Conservation (phyloP, 2,888 invertebrate genomes). For the Andrena bicolor region DNA sequence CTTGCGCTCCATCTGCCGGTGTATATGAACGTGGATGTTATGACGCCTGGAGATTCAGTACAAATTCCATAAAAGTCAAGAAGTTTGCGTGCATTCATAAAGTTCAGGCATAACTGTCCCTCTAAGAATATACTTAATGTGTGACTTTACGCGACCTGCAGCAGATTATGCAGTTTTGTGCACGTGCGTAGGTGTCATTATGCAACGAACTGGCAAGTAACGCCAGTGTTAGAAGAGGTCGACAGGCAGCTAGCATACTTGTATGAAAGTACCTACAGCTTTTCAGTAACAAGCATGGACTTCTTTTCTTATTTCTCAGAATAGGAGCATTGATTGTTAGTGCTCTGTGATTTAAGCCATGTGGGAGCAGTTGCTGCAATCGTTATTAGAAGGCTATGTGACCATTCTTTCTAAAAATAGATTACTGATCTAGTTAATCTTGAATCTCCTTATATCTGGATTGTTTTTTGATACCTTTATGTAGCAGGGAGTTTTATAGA, state of each 20-base stretch:
- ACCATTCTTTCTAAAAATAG: no score
- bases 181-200: constrained; percentile 47
- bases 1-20: no score
- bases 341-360: no score
- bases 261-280: constrained; percentile 44
- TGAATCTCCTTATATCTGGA: no score
- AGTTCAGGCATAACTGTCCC: constrained; percentile 27
- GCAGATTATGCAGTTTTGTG: constrained; percentile 21
- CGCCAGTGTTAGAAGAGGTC: constrained; percentile 39
- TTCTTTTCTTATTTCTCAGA: no score
- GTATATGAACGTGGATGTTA: not conserved
- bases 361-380: no score
- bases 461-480: no score
- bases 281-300: constrained; percentile 25
- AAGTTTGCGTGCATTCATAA: constrained; percentile 27
- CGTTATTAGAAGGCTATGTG: no score
- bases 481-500: no score
- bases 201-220: constrained; percentile 52
- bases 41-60: not conserved
- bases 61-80: constrained; percentile 16
- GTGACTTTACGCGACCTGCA: constrained; percentile 22
- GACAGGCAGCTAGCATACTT: constrained; percentile 57
- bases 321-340: no score
- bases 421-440: no score
- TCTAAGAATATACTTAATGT: constrained; percentile 40